Conservation (phyloP, 2,113 vertebrate genomes). For the Elgaria multicarinata region DNA sequence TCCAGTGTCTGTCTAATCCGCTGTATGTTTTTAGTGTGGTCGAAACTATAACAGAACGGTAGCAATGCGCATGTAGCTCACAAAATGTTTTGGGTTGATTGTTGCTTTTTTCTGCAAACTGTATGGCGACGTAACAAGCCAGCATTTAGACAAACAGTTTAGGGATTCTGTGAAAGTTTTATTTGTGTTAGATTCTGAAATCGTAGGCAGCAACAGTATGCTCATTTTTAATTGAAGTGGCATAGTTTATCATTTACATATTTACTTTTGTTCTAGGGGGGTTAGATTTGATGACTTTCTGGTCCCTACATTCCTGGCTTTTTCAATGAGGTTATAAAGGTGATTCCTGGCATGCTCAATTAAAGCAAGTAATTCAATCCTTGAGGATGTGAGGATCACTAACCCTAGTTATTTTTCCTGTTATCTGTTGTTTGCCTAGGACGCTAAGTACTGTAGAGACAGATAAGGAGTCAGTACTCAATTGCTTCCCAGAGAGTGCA, state of each 20-base stretch:
- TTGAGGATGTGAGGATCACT: background rate
- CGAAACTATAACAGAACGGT: background rate
- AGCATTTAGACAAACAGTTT: background rate
- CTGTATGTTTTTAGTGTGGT: no score
- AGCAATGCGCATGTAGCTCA: no score
- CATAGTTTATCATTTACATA: no score
- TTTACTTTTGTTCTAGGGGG: background rate
- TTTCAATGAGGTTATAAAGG: background rate
- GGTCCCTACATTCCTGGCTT: background rate
- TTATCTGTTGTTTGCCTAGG: slow-evolving; percentile 2
- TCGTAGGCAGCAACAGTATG: background rate
- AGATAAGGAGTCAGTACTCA: background rate
- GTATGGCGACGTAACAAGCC: background rate
- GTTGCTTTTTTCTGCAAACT: background rate
- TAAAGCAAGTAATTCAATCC: background rate
- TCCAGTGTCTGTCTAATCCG: background rate
- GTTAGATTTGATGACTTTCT: background rate
- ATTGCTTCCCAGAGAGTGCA: background rate
- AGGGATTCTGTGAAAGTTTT: background rate
- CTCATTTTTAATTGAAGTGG: background rate
- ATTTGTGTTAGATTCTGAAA: background rate
- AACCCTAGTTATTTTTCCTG: background rate
- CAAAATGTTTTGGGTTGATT: rapidly evolving
- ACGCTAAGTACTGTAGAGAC: slow-evolving; percentile 2
- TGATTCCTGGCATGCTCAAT: background rate